Evolutionary conservation across 2,888 invertebrate species (phyloP), one percentile per base, ranked within the genome.

Genomic region (Aricia artaxerxes): DNA sequence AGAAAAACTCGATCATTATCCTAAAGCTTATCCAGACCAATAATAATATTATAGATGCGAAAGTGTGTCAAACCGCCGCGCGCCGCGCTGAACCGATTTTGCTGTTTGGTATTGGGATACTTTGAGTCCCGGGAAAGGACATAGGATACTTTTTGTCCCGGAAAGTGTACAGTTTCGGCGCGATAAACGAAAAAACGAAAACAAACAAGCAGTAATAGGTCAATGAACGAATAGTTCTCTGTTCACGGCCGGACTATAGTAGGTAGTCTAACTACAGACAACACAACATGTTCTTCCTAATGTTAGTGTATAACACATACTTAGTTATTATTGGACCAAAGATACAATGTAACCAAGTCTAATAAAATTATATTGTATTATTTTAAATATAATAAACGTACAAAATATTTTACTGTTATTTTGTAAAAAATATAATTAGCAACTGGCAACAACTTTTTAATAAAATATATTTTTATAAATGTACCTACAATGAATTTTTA

Each of bases 281-380:
- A 35, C 16, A 13, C 35, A 69, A 38, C 13, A 69, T 69, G 69
- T 35, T 69, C 69, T 69, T 69, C 64, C 64, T 6, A 31, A 69
- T 35, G 69, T 38, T 13, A 69, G 69, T 69, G 69, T 69, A 38
- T 35, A 69, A 69, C 69, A 69, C 69, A 44, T 44, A n/a, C n/a
- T n/a, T n/a, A 44, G 49, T 11, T 49, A 2, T 61, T 24, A 24
- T 61, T 61, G 13, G 24, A 61, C 7, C n/a, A 61, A 61, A 61
- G 61, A 24, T 7, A 57, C 13, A 57, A 57, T 16, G 3, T 57
- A 16, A 49, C 49, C 49, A 49, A 49, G 49, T 49, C 2, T 49
- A 44, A 2, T 35, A 35, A 35, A 35, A 35, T 2, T 7, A 44
- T 13, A 53, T 53, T 2, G 11, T 53, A 13, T 53, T 53, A 53